Percentiles rank a stretch among this genome's conserved stretches.
phyloP scores from a whole-genome alignment of 2,888 invertebrate genomes.

The Drosophila meridionalis region DNA sequence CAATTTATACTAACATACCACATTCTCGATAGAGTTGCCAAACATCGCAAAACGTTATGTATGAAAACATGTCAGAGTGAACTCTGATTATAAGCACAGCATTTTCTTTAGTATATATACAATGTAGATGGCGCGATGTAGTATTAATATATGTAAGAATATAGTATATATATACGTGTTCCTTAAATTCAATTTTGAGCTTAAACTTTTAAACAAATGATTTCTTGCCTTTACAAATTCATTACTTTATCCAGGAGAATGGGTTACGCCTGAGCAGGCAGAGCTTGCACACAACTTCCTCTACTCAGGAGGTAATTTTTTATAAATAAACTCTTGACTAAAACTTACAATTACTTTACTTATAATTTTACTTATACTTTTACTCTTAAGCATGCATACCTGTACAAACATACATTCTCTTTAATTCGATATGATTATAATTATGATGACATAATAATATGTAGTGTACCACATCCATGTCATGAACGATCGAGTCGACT shows the following conservation, averaged over 20 bases:
- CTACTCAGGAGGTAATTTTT: slow-evolving; percentile 90
- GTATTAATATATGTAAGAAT: background rate
- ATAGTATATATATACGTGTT: background rate
- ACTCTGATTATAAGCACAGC: background rate
- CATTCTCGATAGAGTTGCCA: background rate
- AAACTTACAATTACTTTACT: background rate
- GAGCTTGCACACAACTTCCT: slow-evolving; percentile 94
- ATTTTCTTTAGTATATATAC: background rate
- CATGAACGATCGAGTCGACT: background rate
- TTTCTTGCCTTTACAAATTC: slow-evolving; percentile 34
- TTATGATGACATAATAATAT: background rate
- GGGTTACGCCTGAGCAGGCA: slow-evolving; percentile 92
- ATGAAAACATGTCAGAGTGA: background rate
- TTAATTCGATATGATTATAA: too few species aligned
- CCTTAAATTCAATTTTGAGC: background rate
- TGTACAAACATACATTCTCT: too few species aligned
- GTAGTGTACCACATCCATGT: slow-evolving; percentile 5
- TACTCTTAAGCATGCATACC: slow-evolving; percentile 31
- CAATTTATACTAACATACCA: background rate
- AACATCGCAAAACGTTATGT: background rate
- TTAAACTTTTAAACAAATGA: slow-evolving; percentile 44
- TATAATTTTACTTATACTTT: slow-evolving; percentile 6
- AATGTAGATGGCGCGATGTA: background rate
- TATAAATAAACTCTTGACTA: slow-evolving; percentile 25
- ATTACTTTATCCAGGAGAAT: slow-evolving; percentile 87